These are phyloP conservation scores for Disparrhopalites patrizii DNA, from an alignment of 2,888 invertebrate species.

Conservation along the genomic window DNA sequence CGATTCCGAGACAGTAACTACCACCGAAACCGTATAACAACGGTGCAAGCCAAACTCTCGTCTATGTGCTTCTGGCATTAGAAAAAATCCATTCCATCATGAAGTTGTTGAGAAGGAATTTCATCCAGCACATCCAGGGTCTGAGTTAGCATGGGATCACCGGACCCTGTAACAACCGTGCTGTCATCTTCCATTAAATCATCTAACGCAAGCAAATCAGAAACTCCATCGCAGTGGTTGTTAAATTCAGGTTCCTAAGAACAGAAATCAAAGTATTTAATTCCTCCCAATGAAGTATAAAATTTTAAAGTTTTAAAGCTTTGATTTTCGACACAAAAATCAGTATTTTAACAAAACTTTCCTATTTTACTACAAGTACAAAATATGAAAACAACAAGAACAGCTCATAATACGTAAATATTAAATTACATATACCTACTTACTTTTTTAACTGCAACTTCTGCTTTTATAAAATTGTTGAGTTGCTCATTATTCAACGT, in stretches of 20 bases:
- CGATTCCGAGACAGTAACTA: no score
- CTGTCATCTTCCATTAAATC: constrained; percentile 63
- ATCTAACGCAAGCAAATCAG: constrained; percentile 51
- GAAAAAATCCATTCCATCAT: constrained; percentile 43
- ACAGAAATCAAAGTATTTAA: no score
- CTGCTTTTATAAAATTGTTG: constrained; percentile 12
- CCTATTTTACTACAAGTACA: no score
- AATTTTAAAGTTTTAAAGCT: no score
- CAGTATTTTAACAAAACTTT: no score
- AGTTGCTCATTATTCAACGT: constrained; percentile 51
- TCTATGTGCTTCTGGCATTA: constrained; percentile 6
- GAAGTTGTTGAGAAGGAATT: constrained; percentile 23
- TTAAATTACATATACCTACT: not conserved
- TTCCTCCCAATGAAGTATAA: no score
- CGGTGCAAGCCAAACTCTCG: no score
- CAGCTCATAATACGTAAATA: not conserved
- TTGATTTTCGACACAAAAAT: no score
- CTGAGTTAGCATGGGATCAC: constrained; percentile 60
- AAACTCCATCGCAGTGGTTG: constrained; percentile 9
- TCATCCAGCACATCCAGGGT: constrained; percentile 25
- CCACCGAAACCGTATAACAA: no score
- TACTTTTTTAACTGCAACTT: constrained; percentile 24
- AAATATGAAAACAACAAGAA: not conserved
- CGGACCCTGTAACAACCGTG: constrained; percentile 49
- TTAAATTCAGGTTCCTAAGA: constrained; percentile 34